Evolutionary conservation across 1,140 invertebrate species (phyloP).

Genomic region (Bilobella aurantiaca): DNA sequence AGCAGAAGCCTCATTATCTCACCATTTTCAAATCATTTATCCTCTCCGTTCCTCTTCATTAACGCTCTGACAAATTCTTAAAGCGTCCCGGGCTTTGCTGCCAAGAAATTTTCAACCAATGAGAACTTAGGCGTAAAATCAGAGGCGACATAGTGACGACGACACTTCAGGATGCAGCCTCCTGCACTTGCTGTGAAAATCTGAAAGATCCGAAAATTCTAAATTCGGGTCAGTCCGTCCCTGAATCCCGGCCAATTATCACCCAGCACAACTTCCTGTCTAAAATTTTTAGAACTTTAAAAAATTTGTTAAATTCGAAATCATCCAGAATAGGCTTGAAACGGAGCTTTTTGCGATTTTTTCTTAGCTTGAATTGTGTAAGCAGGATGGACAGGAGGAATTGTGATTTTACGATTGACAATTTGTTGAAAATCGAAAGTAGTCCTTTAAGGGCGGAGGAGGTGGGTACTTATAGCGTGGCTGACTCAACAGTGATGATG

Average conservation of each 20-base stretch:
- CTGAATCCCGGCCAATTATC: background rate
- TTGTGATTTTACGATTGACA: conserved; percentile 32
- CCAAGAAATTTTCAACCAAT: too few species aligned
- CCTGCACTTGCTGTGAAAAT: background rate
- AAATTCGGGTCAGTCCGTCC: background rate
- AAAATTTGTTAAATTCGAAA: too few species aligned
- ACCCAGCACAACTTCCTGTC: too few species aligned
- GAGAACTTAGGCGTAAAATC: background rate
- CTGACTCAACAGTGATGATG: conserved; percentile 30
- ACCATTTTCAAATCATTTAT: conserved; percentile 36
- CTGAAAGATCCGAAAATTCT: background rate
- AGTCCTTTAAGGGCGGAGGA: background rate
- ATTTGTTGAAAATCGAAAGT: conserved; percentile 20
- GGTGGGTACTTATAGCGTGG: conserved; percentile 13
- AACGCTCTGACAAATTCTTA: conserved; percentile 36
- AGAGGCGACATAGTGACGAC: background rate
- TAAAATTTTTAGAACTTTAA: too few species aligned
- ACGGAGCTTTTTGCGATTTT: too few species aligned
- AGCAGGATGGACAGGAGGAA: conserved; percentile 24
- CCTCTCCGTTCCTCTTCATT: conserved; percentile 36
- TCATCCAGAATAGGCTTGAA: too few species aligned
- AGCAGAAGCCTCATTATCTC: conserved; percentile 36
- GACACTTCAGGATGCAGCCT: conserved; percentile 1
- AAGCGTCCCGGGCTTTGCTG: background rate
- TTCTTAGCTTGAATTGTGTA: too few species aligned